Conservation (phyloP, 92 coral and sea anemone genomes). For the Palythoa caribaeorum region DNA sequence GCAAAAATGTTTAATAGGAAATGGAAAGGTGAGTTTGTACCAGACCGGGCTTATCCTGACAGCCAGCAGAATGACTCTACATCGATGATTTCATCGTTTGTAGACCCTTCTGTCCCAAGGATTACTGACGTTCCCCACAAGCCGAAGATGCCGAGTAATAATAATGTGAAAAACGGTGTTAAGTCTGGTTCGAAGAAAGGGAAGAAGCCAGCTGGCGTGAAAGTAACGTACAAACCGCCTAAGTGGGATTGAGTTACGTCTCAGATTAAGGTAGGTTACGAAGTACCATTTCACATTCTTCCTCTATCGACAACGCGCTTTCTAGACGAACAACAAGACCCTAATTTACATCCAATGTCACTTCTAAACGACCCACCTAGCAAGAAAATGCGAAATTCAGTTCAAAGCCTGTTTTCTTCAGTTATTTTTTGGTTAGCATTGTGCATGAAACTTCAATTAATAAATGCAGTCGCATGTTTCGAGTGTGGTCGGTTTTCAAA, state of each 20-base stretch:
- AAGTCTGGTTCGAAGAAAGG: slow-evolving; percentile 64
- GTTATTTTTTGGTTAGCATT: too few relatives aligned
- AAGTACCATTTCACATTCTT: too few relatives aligned
- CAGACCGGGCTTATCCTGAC: slow-evolving; percentile 75
- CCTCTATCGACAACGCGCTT: too few relatives aligned
- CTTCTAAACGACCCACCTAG: too few relatives aligned
- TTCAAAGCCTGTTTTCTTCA: too few relatives aligned
- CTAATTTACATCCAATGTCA: too few relatives aligned
- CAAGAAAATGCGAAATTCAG: too few relatives aligned
- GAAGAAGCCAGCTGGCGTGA: slow-evolving; percentile 90
- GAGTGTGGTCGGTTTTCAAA: too few relatives aligned
- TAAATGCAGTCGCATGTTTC: too few relatives aligned
- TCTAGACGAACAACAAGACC: too few relatives aligned
- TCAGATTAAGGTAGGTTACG: background rate
- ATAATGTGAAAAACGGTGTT: slow-evolving; percentile 59
- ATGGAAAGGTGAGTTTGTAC: slow-evolving; percentile 96
- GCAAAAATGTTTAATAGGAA: slow-evolving; percentile 54
- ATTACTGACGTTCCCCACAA: slow-evolving; percentile 97
- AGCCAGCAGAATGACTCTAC: slow-evolving; percentile 67
- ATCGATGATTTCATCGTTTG: slow-evolving; percentile 82
- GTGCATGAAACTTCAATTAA: too few relatives aligned
- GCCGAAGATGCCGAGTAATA: slow-evolving; percentile 53
- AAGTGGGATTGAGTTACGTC: slow-evolving; percentile 76
- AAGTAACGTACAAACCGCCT: slow-evolving; percentile 92
- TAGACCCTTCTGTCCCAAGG: slow-evolving; percentile 92